Percentiles rank a stretch among this genome's conserved stretches.
Conservation (phyloP, 2,113 vertebrate genomes). For the Pelusios castaneus region DNA sequence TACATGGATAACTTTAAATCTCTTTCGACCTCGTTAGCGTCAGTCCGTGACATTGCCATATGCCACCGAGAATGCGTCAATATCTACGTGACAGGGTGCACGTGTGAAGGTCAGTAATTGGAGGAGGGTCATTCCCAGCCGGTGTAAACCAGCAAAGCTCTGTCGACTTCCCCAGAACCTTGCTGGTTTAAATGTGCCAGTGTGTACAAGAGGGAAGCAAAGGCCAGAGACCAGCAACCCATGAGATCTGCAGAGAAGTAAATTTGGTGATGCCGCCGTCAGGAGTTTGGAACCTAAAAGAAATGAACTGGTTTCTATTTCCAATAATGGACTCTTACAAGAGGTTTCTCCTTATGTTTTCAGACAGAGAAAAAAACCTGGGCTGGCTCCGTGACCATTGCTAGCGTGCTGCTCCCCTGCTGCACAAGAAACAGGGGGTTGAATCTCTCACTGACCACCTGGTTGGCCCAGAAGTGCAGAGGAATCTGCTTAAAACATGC, state of each 20-base stretch:
- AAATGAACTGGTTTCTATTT: not conserved
- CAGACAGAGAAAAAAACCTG: not conserved
- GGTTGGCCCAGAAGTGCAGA: not conserved
- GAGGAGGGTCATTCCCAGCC: not conserved
- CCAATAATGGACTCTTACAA: not conserved
- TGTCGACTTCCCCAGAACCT: not conserved
- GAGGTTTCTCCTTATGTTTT: not conserved
- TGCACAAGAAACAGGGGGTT: not conserved
- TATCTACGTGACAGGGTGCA: not conserved
- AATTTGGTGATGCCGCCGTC: not conserved
- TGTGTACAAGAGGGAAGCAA: not conserved
- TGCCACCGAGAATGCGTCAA: not conserved
- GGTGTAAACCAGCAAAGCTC: no score
- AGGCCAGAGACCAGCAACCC: not conserved
- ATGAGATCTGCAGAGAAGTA: not conserved
- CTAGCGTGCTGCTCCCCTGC: not conserved
- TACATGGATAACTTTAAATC: no score
- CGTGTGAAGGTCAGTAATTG: not conserved
- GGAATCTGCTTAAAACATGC: not conserved
- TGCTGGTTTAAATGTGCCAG: not conserved
- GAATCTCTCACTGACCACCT: not conserved
- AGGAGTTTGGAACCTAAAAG: not conserved
- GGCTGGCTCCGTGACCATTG: not conserved
- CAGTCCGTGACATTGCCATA: no score
- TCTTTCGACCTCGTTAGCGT: no score